Evolutionary conservation across 2,888 invertebrate genomes (phyloP), one percentile per base, ranked within the genome.

Genomic region (Cheilosia grossa): DNA sequence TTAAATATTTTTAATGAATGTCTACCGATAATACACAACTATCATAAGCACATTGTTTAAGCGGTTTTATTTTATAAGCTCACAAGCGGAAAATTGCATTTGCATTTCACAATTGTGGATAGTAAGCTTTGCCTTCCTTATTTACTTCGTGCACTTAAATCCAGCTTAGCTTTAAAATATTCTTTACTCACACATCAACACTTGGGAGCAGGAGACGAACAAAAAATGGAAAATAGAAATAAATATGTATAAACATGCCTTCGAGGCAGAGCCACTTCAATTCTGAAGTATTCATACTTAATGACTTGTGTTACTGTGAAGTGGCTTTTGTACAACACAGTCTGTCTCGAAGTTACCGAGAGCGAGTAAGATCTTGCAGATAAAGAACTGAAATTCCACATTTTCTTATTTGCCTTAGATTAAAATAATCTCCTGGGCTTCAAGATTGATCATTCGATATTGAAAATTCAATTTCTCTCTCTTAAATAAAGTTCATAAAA

Each of bases 241-340:
- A 40, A 24, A 37, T 13, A 30, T 6, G 30, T 9, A 37, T 9
- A 37, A 5, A 13, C 5, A 37, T n/a, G 27, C 19, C 30, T 13
- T 27, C 9, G 3, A 44, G 56, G 15, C 27, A 54, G 2, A 54
- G 54, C 67, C 10, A 69, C 56, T 58, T 47, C 40, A 70, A 19
- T 70, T 15, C 49, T 59, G n/a, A 70, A 70, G 59, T 72, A 72
- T 61, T 30, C 72, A 40, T 72, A 59, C 51, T 49, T 70, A 59
- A 72, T 61, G 51, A 72, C 49, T 59, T 51, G 30, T 51, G 59
- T 42, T 72, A 51, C 58, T 51, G 19, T 61, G 42, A 61, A 61
- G 40, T 61, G 37, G 37, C 24, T n/a, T 54, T 44, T 56, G 44
- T 44, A n/a, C n/a, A 56, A 5, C 10, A 37, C 70, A 70, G 58